Conservation (phyloP, 2,797 vertebrate genomes). For the Hippopotamyrus pictus region DNA sequence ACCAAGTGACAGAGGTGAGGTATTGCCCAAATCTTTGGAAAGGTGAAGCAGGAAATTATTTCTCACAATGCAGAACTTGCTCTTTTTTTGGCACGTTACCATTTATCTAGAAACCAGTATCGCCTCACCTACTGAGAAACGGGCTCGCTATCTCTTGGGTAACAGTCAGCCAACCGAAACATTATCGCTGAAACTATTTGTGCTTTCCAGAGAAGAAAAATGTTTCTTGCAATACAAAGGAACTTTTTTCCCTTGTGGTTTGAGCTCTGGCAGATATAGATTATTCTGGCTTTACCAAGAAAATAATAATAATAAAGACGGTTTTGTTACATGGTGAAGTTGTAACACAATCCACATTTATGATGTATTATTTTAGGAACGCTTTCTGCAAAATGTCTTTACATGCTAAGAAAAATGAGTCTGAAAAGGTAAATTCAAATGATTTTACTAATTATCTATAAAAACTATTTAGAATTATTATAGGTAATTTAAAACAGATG, state of each 20-base stretch:
- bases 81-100: not conserved
- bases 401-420: not conserved
- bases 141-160: not conserved
- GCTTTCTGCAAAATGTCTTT: not conserved
- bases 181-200: not conserved
- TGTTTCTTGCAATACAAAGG: not conserved
- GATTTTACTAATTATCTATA: not conserved
- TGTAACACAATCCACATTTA: not conserved
- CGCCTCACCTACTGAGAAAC: not conserved
- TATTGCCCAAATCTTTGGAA: not conserved
- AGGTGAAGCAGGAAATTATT: not conserved
- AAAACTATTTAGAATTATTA: not conserved
- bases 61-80: not conserved
- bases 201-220: not conserved
- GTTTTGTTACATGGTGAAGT: not conserved
- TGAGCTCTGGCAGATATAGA: not conserved
- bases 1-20: not conserved
- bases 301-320: not conserved
- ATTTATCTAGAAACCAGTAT: not conserved
- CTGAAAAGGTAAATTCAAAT: not conserved
- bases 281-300: not conserved
- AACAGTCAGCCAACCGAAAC: not conserved
- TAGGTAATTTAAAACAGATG: not conserved
- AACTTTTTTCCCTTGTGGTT: not conserved
- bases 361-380: not conserved